Evolutionary conservation across 35 echinoderm and acorn worm genomes (phyloP).

Genomic region (Strongylocentrotus purpuratus): DNA sequence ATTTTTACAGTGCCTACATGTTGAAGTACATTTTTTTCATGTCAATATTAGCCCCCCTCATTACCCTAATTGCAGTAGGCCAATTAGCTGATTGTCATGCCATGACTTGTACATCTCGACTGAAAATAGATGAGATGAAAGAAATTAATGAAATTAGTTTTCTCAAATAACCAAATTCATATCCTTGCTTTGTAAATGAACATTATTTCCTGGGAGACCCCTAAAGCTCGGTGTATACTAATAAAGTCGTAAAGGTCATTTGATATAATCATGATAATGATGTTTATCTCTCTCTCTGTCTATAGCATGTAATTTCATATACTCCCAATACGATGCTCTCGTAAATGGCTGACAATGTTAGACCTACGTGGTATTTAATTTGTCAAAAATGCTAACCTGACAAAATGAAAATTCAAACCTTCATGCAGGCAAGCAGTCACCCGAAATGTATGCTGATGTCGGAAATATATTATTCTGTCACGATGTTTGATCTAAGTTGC

Average conservation of each 20-base stretch:
- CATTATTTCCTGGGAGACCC: not conserved
- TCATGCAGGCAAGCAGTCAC: not conserved
- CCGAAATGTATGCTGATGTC: not conserved
- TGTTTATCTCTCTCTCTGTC: not conserved
- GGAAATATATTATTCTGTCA: not conserved
- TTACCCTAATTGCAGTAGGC: no score
- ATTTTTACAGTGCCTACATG: no score
- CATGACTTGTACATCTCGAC: no score
- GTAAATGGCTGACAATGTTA: no score
- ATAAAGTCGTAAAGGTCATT: slow-evolving; percentile 1
- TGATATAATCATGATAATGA: not conserved
- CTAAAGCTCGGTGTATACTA: not conserved
- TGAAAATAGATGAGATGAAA: no score
- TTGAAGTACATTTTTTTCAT: no score
- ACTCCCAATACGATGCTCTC: no score
- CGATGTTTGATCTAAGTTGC: not conserved
- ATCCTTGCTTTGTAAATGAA: no score
- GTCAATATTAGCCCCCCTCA: no score
- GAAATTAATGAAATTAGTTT: not conserved
- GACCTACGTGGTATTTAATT: no score
- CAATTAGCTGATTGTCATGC: no score
- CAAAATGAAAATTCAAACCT: not conserved
- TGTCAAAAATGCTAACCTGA: not conserved
- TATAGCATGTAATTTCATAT: not conserved
- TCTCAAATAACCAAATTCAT: not conserved